These are phyloP conservation scores for Brachyrhaphis roseni DNA, from an alignment of 2,797 vertebrate genomes.

Conservation along the genomic window DNA sequence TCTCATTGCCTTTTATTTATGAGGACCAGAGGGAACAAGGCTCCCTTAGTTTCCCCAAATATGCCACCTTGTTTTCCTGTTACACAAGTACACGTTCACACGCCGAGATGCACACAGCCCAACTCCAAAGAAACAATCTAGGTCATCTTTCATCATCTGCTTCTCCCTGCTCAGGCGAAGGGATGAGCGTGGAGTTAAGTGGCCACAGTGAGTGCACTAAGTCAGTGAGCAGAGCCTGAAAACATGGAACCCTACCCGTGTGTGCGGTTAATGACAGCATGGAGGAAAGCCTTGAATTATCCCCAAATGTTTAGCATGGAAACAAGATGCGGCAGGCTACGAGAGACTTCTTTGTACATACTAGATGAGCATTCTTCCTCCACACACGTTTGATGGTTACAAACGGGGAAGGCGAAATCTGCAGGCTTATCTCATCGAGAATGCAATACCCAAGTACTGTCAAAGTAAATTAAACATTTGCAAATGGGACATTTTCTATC, in stretches of 20 bases:
- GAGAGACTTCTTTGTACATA: not conserved
- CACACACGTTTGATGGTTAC: not conserved
- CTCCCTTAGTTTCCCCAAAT: slow-evolving; percentile 61
- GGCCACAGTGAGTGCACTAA: slow-evolving; percentile 52
- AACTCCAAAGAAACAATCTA: slow-evolving; percentile 68
- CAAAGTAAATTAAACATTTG: slow-evolving; percentile 26
- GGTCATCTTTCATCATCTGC: slow-evolving; percentile 76
- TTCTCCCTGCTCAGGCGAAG: slow-evolving; percentile 44
- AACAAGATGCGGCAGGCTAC: not conserved
- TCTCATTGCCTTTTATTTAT: slow-evolving; percentile 62
- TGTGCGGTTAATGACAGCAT: slow-evolving; percentile 47
- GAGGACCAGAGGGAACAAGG: slow-evolving; percentile 62
- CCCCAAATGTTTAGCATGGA: slow-evolving; percentile 18
- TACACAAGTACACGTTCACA: slow-evolving; percentile 44
- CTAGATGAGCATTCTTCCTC: not conserved
- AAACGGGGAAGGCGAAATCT: slow-evolving; percentile 8
- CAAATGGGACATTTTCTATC: not conserved
- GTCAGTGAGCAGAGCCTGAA: slow-evolving; percentile 25
- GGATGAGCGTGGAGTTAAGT: slow-evolving; percentile 62
- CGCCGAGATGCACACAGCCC: slow-evolving; percentile 41
- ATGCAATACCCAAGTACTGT: slow-evolving; percentile 15
- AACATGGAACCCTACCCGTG: slow-evolving; percentile 35
- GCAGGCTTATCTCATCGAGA: slow-evolving; percentile 10
- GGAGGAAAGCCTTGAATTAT: slow-evolving; percentile 30
- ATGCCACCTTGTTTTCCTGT: slow-evolving; percentile 65